Evolutionary conservation across 2,113 vertebrate species (phyloP), one percentile per base, ranked within the genome.

Genomic region (Miniopterus natalensis): DNA sequence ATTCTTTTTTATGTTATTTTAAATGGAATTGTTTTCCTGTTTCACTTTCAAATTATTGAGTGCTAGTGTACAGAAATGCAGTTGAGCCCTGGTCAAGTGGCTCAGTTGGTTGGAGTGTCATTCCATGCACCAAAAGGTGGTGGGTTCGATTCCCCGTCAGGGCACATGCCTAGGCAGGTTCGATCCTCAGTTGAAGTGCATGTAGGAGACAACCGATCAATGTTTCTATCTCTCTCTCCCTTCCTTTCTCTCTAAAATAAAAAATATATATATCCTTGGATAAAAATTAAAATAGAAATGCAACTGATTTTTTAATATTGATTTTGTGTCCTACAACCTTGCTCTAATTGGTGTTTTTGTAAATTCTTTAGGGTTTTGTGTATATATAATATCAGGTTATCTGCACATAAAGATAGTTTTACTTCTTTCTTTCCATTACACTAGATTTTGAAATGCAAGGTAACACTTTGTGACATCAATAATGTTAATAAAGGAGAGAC

Each of bases 21-120:
- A 83, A 81, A 63, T 45, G 21, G n/a, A 53, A 92, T 66, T 94
- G n/a, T 42, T 66, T 92, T 71, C 40, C 45, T 66, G 53, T 59
- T 94, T 84, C n/a, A 71, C 21, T 89, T 89, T 89, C 61, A 65
- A 40, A 61, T 88, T 66, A 51, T 77, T 79, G 36, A 47, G 17
- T 55, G 27, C 29, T 71, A 36, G 36, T 71, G 25, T 40, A n/a
- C 25, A 89, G 23, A 89, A 78, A 73, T 14, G 6, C 47, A 85
- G 79, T 47, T 71, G 36, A 47, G 27, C 29, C 63, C 63, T 65
- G 63, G 63, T 13, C 1, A 2, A 5, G 63, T 65, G 29, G 13
- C 27, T 63, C 27, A 31, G 61, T 63, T 63, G 27, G 61, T 63
- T 63, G 61, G 49, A 63, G 61, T 13, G 14, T 65, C 5, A 1